These are phyloP conservation scores for Serilophus lunatus DNA, from an alignment of 2,113 vertebrate species.

Conservation along the genomic window DNA sequence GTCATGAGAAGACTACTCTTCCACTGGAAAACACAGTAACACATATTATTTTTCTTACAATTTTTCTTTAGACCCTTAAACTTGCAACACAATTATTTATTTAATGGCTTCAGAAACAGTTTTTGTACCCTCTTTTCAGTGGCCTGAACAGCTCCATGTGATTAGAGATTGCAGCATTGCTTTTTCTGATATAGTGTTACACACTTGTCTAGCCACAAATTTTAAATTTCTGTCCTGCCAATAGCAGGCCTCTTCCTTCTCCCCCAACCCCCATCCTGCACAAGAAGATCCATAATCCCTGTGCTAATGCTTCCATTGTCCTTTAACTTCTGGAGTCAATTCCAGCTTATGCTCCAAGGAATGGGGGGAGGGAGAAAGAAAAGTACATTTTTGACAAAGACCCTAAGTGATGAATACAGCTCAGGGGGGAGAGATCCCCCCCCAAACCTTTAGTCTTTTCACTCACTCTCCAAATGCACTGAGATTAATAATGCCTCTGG, in stretches of 20 bases:
- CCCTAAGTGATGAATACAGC: constrained; percentile 70
- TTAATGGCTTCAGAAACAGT: neutral
- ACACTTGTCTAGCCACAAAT: neutral
- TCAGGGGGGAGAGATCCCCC: constrained; percentile 38
- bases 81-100: neutral
- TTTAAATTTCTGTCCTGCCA: neutral
- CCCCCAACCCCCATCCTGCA: constrained; percentile 4
- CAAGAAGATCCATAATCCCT: constrained; percentile 50
- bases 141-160: neutral
- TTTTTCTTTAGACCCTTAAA: neutral
- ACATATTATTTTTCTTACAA: neutral
- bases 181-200: neutral
- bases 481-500: constrained; percentile 71
- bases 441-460: constrained; percentile 58
- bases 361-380: constrained; percentile 11
- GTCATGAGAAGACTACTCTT: neutral
- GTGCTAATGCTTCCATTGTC: constrained; percentile 55
- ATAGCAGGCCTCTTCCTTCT: neutral
- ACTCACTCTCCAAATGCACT: constrained; percentile 70
- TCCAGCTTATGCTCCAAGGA: constrained; percentile 56
- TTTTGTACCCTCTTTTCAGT: neutral
- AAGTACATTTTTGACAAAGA: constrained; percentile 71
- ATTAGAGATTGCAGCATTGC: neutral
- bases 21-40: neutral
- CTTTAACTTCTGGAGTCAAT: constrained; percentile 56